Evolutionary conservation across 2,888 invertebrate genomes (phyloP).

Genomic region (Periphyllus acericola): DNA sequence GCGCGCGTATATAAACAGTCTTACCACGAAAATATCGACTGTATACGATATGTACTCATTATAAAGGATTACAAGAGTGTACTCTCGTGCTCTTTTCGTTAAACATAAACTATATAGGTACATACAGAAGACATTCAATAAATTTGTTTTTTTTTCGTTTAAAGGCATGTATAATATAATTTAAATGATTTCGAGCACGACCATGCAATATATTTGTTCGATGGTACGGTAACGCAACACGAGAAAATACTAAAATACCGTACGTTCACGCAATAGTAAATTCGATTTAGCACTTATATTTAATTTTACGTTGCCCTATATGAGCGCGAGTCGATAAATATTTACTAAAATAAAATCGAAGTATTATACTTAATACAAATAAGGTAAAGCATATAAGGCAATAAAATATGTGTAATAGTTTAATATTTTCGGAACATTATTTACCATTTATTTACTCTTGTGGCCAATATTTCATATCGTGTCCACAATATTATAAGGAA

Average conservation of each 20-base stretch:
- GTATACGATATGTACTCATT: conserved; percentile 39
- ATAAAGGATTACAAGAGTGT: conserved; percentile 24
- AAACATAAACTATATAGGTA: conserved; percentile 6
- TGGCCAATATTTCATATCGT: too few relatives aligned
- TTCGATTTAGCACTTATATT: too few relatives aligned
- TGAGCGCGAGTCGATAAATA: too few relatives aligned
- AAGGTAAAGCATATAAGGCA: too few relatives aligned
- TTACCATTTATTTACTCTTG: too few relatives aligned
- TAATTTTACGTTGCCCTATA: too few relatives aligned
- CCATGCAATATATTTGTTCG: background rate
- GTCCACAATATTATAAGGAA: too few relatives aligned
- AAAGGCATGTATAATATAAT: background rate
- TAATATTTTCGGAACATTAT: too few relatives aligned
- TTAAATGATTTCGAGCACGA: background rate
- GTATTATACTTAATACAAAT: too few relatives aligned
- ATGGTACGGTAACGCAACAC: background rate
- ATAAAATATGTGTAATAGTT: too few relatives aligned
- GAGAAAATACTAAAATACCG: background rate
- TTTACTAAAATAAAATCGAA: too few relatives aligned
- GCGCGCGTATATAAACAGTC: conserved; percentile 26
- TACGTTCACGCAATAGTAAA: too few relatives aligned
- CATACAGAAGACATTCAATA: background rate
- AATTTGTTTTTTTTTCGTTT: background rate
- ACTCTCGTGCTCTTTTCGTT: background rate
- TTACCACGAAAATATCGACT: conserved; percentile 45